Evolutionary conservation across 2,113 vertebrate species (phyloP), one percentile per base, ranked within the genome.

Genomic region (Ranitomeya variabilis): DNA sequence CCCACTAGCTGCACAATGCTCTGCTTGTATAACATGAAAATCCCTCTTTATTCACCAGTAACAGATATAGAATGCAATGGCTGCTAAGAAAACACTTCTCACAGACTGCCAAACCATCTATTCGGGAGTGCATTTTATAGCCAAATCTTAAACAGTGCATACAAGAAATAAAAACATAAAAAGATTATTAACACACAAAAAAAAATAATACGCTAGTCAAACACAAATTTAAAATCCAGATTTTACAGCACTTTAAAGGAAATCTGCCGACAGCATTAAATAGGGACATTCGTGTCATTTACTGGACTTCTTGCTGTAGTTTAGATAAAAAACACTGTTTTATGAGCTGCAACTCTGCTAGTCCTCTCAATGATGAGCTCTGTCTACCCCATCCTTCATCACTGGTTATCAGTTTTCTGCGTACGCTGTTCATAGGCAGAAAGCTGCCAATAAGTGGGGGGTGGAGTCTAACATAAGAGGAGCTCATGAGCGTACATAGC

Each of bases 31-130:
- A 7, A 31, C 45, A 15, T 52, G 73, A 76, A 76, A 76, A 76
- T 45, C 73, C 73, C 69, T 37, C 73, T 76, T 74, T 52, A 76
- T 52, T 76, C 73, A 76, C 73, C 71, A 76, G 21, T 52, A 76
- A 52, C 45, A 76, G 16, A 76, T 11, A 9, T 52, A 76, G 37
- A 76, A 52, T 52, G 73, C 21, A 18, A 76, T 21, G 18, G 18
- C 73, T 52, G 73, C 73, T 10, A 76, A 21, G 45, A 76, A 76
- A 51, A 21, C 73, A 76, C 12, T 51, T 12, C 18, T 18, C 37
- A 21, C 19, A 52, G 71, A 37, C 37, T 73, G 37, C 26, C 16
- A 5, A 74, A 45, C 71, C 51, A 45, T 74, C 21, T 3, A n/a
- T 67, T 67, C 26, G 18, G 73, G 31, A 45, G 14, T 1, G 31